Evolutionary conservation across 2,888 invertebrate genomes (phyloP).

Genomic region (Xylophagus ater): DNA sequence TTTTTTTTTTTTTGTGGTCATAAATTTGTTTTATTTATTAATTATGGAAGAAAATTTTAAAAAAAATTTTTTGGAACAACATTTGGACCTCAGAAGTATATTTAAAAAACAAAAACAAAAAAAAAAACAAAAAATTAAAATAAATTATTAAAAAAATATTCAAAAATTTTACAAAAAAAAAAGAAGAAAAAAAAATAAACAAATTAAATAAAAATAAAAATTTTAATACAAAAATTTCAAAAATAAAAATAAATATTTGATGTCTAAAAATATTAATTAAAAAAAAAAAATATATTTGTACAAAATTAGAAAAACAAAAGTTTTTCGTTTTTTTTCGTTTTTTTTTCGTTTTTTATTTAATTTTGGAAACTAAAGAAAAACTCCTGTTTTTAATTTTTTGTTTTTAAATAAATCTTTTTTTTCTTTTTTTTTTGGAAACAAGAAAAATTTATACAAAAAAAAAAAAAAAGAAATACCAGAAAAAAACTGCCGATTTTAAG

Average conservation of each 20-base stretch:
- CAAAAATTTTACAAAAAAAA: too few species aligned
- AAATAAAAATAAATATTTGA: too few species aligned
- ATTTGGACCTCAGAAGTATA: slow-evolving; percentile 16
- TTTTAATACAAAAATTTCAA: too few species aligned
- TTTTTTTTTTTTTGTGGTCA: too few species aligned
- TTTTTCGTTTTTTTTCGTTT: too few species aligned
- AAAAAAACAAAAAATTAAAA: background rate
- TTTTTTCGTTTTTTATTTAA: too few species aligned
- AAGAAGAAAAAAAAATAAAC: background rate
- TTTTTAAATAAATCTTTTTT: too few species aligned
- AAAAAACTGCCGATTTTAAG: slow-evolving; percentile 6
- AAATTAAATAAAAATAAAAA: background rate
- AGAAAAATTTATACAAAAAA: background rate
- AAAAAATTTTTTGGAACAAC: slow-evolving; percentile 14
- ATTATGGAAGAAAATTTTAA: slow-evolving; percentile 2
- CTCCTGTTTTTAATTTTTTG: too few species aligned
- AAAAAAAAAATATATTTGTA: background rate
- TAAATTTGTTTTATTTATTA: background rate
- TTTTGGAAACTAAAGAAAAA: too few species aligned
- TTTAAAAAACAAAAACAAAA: slow-evolving; percentile 5
- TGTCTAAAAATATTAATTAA: background rate
- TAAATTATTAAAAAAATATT: slow-evolving; percentile 3
- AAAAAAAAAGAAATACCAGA: too few species aligned
- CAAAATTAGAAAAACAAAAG: too few species aligned
- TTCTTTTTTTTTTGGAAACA: too few species aligned